Evolutionary conservation across 2,888 invertebrate species (phyloP), one percentile per base, ranked within the genome.

Genomic region (Linnaemya vulpina): DNA sequence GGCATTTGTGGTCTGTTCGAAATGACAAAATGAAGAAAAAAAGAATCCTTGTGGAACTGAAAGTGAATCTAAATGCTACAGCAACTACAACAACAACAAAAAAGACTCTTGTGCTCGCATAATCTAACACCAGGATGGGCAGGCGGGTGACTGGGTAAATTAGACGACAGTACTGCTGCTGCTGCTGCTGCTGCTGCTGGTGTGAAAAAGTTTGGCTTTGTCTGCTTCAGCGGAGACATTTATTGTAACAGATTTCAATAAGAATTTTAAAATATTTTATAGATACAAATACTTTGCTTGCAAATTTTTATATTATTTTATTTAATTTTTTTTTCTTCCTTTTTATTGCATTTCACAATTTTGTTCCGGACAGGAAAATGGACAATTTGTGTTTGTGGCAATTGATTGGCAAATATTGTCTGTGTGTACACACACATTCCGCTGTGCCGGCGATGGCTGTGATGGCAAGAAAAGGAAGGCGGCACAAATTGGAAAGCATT

Each of bases 301-400:
- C 77, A 74, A 74, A 74, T 67, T 65, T 71, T 74, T 74, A 80
- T 80, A 74, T 76, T 82, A 77, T 65, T 65, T 81, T 82, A 65
- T 71, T 79, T 46, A 55, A 73, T 55, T 62, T 68, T 63, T 78
- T 46, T 46, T 15, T 43, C 3, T 43, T 13, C 15, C 4, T 89
- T 90, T 91, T 90, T 91, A 91, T 90, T 90, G 89, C 89, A 88
- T 89, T 90, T 91, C 89, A 88, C 91, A 90, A 90, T 90, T 89
- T 89, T 88, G 89, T 91, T 90, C 91, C 88, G 87, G 84, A 88
- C 90, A 91, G 91, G 91, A 91, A 91, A 91, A 91, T 91, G 91
- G 91, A 91, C 90, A 91, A 91, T 91, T 91, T 91, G 90, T 90
- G 91, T 91, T 91, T 90, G 89, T 89, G 91, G 89, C 90, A 91